Base-by-base conservation (phyloP, 2,888 invertebrate genomes). In the Agrypnus murinus region DNA sequence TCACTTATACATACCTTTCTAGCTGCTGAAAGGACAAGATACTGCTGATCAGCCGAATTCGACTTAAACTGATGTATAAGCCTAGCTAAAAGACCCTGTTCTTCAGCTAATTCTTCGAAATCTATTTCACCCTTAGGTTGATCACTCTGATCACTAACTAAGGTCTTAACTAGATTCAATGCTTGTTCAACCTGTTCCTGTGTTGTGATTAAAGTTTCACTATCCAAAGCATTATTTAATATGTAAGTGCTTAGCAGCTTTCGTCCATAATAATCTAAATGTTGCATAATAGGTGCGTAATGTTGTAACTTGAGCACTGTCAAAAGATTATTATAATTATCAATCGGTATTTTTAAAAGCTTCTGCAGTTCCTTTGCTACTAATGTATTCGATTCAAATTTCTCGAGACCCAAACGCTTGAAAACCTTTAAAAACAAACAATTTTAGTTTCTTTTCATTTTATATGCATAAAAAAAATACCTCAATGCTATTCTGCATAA, bases 101-200 rank as follows among this genome's bases (percentile, higher is more conserved):
- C 99, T 84, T 99, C 99, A 32, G 95, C 93, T 84, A 99, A 96
- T 85, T 99, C 99, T 82, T 99, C 99, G 0, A 92, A 90, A 84
- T 97, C 97, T 0, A 91, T 89, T n/a, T 90, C 90, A 9, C 77
- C 84, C 70, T 87, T 83, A 0, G 90, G 88, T 80, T 93, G 93
- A 80, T 94, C 93, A 0, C 91, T 88, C 78, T 95, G 95, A 81
- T 98, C 97, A 77, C 92, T 92, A 8, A 98, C 92, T 69, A 99
- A 84, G 0, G 97, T 95, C 7, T 93, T 91, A 38, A 98, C 89
- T 87, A 99, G 92, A 57, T 80, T 83, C 34, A 86, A 74, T 15
- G 84, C 85, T 75, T 85, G 81, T 85, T 89, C 88, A 31, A 93
- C 94, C 87, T 98, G 94, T 75, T 98, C 97, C 62, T 95, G 95